Conservation (phyloP, 2,888 invertebrate genomes). For the Aporophyla nigra region DNA sequence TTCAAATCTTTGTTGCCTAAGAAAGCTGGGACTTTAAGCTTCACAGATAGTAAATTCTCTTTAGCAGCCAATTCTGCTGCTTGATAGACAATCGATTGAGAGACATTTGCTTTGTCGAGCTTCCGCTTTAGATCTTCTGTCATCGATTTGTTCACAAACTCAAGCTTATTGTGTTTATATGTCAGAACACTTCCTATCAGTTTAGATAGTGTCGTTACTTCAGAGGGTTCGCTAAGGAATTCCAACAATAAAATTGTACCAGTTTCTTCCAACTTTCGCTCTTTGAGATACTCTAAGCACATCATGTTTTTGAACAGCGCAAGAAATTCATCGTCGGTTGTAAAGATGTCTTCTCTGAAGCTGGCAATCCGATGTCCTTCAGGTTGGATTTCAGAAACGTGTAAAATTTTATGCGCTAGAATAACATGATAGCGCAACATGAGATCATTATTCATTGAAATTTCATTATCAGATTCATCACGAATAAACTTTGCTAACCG, state of each 20-base stretch:
- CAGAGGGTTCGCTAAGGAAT: slow-evolving; percentile 28
- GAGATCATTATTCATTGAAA: slow-evolving; percentile 51
- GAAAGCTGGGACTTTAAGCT: neutral
- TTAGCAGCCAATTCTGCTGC: neutral
- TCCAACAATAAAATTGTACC: slow-evolving; percentile 3
- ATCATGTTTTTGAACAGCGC: slow-evolving; percentile 35
- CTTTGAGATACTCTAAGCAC: slow-evolving; percentile 40
- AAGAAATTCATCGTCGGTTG: slow-evolving; percentile 32
- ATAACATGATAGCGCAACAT: slow-evolving; percentile 55
- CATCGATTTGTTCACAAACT: slow-evolving; percentile 24
- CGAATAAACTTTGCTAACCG: slow-evolving; percentile 38
- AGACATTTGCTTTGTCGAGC: neutral
- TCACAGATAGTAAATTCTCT: neutral
- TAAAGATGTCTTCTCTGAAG: slow-evolving; percentile 52
- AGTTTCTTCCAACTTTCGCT: neutral
- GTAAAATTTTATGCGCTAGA: slow-evolving; percentile 41
- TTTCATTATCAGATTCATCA: slow-evolving; percentile 2
- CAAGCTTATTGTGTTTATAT: slow-evolving; percentile 29
- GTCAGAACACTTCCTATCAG: slow-evolving; percentile 29
- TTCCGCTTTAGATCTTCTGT: neutral
- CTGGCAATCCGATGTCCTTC: slow-evolving; percentile 37
- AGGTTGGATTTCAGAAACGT: slow-evolving; percentile 41
- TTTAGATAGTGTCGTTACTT: slow-evolving; percentile 14
- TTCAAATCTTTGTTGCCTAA: slow-evolving; percentile 54
- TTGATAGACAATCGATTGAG: neutral